Percentiles rank a stretch among this genome's conserved stretches.
Conservation (phyloP, 2,888 invertebrate species). For the Entomobrya proxima region DNA sequence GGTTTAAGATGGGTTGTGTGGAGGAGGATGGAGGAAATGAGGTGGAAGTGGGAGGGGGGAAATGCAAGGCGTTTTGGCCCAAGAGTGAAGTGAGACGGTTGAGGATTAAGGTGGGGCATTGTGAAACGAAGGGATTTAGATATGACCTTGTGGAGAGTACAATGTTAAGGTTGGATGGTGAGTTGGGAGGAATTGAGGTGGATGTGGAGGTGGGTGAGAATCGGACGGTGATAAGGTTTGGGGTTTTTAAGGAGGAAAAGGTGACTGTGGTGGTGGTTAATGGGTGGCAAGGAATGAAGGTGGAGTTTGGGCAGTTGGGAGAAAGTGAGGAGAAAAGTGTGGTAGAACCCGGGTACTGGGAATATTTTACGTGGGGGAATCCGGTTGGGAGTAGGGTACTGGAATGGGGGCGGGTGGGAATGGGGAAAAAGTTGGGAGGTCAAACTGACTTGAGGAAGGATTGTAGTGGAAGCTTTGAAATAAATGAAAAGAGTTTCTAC, state of each 20-base stretch:
- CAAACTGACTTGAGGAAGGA: constrained; percentile 79
- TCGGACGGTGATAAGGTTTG: too few relatives aligned
- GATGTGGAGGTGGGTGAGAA: too few relatives aligned
- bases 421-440: not conserved
- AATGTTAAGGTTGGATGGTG: constrained; percentile 86
- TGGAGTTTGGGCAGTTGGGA: not conserved
- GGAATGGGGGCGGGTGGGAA: constrained; percentile 80
- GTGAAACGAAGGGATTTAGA: constrained; percentile 88
- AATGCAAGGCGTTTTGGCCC: constrained; percentile 92
- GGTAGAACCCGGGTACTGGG: constrained; percentile 65
- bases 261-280: too few relatives aligned
- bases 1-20: constrained; percentile 86
- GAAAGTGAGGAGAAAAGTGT: constrained; percentile 27
- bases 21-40: constrained; percentile 86
- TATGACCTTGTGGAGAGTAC: constrained; percentile 91
- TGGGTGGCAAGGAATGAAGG: too few relatives aligned
- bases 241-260: too few relatives aligned
- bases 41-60: constrained; percentile 80
- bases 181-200: constrained; percentile 79
- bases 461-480: constrained; percentile 84
- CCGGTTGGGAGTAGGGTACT: constrained; percentile 85
- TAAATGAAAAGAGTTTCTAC: constrained; percentile 79
- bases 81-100: constrained; percentile 79
- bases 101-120: constrained; percentile 82
- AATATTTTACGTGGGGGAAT: constrained; percentile 89